Conservation (phyloP, 2,113 vertebrate genomes). For the Pseudopipra pipra region DNA sequence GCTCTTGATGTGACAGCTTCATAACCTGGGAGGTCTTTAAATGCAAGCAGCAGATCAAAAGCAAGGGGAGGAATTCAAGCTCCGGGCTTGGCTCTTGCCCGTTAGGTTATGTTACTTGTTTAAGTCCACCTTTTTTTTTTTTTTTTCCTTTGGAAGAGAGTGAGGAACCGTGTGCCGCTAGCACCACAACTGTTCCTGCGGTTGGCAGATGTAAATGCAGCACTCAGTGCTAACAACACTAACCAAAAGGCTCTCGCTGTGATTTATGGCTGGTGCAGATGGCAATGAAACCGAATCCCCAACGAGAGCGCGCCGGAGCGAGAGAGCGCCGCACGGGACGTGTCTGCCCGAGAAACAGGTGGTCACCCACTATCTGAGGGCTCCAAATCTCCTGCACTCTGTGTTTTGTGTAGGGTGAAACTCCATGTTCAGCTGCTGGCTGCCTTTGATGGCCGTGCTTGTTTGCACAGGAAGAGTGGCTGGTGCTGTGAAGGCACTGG, state of each 20-base stretch:
- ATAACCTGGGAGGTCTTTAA: conserved; percentile 24
- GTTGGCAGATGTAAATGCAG: background rate
- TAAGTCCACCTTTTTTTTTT: background rate
- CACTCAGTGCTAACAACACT: background rate
- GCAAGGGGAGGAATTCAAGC: background rate
- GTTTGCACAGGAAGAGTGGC: background rate
- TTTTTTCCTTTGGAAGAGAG: background rate
- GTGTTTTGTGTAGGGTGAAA: background rate
- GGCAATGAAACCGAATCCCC: background rate
- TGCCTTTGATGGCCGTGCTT: conserved; percentile 33
- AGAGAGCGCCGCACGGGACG: background rate
- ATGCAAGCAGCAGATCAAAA: conserved; percentile 17
- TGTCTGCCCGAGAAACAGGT: conserved; percentile 47
- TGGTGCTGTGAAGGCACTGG: background rate
- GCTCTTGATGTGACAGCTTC: background rate
- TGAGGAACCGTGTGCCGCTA: background rate
- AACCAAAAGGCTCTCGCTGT: conserved; percentile 26
- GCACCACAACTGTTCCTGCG: background rate
- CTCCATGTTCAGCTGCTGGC: conserved; percentile 50
- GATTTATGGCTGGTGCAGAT: conserved; percentile 14
- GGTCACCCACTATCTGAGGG: background rate
- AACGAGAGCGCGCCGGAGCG: background rate
- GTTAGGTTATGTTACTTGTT: background rate
- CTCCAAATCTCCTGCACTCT: background rate
- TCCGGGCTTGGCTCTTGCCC: background rate